Evolutionary conservation across 2,797 vertebrate species (phyloP), one percentile per base, ranked within the genome.

Genomic region (Arnoldichthys spilopterus): DNA sequence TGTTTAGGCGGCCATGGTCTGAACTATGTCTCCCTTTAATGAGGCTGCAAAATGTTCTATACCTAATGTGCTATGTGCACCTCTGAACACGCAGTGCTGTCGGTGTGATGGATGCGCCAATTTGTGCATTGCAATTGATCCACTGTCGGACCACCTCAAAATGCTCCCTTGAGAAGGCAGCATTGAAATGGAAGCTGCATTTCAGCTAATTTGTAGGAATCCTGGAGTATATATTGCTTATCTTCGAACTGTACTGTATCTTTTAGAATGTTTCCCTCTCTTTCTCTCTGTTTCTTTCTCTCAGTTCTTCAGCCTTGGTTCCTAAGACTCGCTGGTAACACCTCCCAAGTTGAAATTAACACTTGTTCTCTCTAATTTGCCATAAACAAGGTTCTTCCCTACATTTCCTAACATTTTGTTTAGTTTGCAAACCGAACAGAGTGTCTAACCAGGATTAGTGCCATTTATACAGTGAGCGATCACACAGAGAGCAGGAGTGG

Each of bases 221-320:
- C 56, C 12, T 61, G 51, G 40, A 34, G 71, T 79, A n/a, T 20
- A 43, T 81, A 37, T 49, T 61, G 34, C 47, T 77, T 43, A 18
- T 78, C 34, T 75, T n/a, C 22, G 26, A 56, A 16, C 51, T 53
- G 56, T 63, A 1, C 58, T 53, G 32, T 73, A 68, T 66, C 61
- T 71, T 53, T 82, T 62, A 66, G 34, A 62, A 63, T 71, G 22
- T 78, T 34, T 80, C 49, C 32, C 43, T 40, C 74, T 79, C 22
- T 76, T 47, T 80, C 24, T 75, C 83, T 79, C 5, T 80, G 34
- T 79, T 22, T 84, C 32, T 84, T 74, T 84, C 80, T 87, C 85
- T 85, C 82, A 88, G 88, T 87, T 85, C 82, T 81, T 85, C 88
- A 86, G 78, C 70, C 69, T 79, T 79, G 80, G 80, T 80, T 75